A percentile compares a stretch with the other conserved stretches of the same genome.
phyloP scores from a whole-genome alignment of 2,113 vertebrate genomes.

The Indicator indicator region DNA sequence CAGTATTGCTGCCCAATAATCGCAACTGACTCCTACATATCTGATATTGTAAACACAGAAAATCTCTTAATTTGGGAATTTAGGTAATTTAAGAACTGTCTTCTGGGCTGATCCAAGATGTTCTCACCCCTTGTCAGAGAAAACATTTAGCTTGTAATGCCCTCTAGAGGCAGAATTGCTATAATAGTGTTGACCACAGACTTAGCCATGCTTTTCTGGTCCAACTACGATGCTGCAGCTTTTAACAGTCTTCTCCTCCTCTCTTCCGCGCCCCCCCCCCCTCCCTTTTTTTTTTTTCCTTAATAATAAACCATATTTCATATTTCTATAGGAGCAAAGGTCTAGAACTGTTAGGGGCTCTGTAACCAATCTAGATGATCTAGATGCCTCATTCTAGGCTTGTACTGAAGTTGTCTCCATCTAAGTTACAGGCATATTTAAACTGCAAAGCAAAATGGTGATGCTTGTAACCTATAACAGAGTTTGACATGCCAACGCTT shows the following conservation, averaged over 20 bases:
- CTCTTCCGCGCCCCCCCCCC: no score
- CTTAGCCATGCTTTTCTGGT: neutral
- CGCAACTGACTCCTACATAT: neutral
- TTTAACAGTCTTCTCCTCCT: neutral
- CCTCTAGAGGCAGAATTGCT: constrained; percentile 61
- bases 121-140: neutral
- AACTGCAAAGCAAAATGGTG: neutral
- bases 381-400: neutral
- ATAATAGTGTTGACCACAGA: neutral
- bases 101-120: constrained; percentile 1
- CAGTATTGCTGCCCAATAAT: neutral
- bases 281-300: no score
- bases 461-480: neutral
- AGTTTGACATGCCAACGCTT: neutral
- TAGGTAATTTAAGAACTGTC: neutral
- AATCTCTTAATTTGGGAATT: constrained; percentile 14
- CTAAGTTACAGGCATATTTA: neutral
- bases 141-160: constrained; percentile 64
- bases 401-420: neutral
- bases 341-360: neutral
- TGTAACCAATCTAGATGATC: neutral
- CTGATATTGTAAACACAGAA: neutral
- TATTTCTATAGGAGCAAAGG: neutral
- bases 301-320: neutral
- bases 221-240: neutral